Evolutionary conservation across 2,797 vertebrate genomes (phyloP).

Genomic region (Erethizon dorsatum): DNA sequence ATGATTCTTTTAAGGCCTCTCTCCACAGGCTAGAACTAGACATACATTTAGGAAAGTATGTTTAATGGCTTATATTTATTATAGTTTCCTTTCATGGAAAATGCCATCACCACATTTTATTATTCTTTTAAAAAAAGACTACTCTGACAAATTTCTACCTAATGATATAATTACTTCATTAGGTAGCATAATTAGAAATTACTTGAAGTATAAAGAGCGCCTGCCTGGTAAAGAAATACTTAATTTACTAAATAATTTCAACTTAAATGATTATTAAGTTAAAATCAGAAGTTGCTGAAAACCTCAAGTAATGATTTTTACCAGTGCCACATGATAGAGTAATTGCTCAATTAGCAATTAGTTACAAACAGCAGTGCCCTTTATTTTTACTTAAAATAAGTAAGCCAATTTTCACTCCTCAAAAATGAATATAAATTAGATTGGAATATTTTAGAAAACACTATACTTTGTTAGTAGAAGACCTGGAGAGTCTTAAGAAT

Average conservation of each 20-base stretch:
- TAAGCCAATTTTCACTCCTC: conserved; percentile 68
- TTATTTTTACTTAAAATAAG: conserved; percentile 85
- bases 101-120: conserved; percentile 49
- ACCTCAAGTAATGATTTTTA: conserved; percentile 76
- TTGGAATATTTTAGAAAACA: neutral
- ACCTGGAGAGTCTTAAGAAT: neutral
- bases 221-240: conserved; percentile 82
- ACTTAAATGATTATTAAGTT: conserved; percentile 83
- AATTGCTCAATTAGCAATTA: conserved; percentile 85
- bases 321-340: conserved; percentile 76
- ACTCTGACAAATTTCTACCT: conserved; percentile 75
- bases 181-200: conserved; percentile 84
- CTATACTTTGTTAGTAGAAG: conserved; percentile 50
- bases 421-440: conserved; percentile 80
- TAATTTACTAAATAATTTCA: conserved; percentile 85
- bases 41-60: neutral
- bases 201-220: conserved; percentile 79
- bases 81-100: conserved; percentile 52
- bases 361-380: conserved; percentile 78
- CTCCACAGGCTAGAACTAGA: neutral
- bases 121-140: conserved; percentile 69
- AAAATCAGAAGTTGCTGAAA: conserved; percentile 84
- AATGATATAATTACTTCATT: conserved; percentile 85
- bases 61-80: conserved; percentile 55
- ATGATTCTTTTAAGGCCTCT: conserved; percentile 44